A percentile compares a stretch with the other conserved stretches of the same genome.
These are phyloP conservation scores for Carassius auratus DNA, from an alignment of 2,113 vertebrate genomes.

Conservation along the genomic window DNA sequence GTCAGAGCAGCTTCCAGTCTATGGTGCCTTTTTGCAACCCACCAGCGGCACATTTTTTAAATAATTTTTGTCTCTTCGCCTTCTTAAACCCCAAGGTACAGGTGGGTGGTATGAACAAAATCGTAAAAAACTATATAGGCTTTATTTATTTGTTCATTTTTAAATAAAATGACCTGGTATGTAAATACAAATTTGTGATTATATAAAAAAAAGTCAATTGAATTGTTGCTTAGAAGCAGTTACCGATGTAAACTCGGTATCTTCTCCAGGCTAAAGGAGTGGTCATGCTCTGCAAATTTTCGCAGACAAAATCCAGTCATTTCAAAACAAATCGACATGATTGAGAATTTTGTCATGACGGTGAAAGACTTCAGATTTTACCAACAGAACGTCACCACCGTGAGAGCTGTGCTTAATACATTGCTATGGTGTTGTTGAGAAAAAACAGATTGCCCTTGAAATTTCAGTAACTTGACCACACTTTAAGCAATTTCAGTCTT, in stretches of 20 bases:
- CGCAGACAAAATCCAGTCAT: not conserved
- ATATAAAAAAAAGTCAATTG: not conserved
- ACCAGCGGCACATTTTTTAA: slow-evolving; percentile 38
- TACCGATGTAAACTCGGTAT: not conserved
- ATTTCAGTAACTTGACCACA: not conserved
- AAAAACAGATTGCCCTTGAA: not conserved
- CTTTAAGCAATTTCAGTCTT: not conserved
- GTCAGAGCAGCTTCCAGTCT: slow-evolving; percentile 39
- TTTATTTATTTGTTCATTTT: not conserved
- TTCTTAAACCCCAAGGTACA: not conserved
- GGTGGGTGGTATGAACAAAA: slow-evolving; percentile 8
- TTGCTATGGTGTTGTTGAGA: not conserved
- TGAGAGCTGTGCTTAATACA: not conserved
- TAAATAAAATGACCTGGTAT: not conserved
- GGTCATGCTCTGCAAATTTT: not conserved
- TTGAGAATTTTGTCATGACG: not conserved
- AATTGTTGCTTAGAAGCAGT: not conserved
- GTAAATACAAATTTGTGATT: not conserved
- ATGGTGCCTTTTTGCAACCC: slow-evolving; percentile 48
- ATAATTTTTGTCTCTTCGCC: not conserved
- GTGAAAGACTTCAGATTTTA: not conserved
- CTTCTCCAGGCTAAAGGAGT: not conserved
- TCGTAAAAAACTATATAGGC: not conserved
- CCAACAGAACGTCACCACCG: not conserved
- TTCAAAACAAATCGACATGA: not conserved